Conservation (phyloP, 64 coral and sea anemone species). For the Hydrozoanthus tunicans region DNA sequence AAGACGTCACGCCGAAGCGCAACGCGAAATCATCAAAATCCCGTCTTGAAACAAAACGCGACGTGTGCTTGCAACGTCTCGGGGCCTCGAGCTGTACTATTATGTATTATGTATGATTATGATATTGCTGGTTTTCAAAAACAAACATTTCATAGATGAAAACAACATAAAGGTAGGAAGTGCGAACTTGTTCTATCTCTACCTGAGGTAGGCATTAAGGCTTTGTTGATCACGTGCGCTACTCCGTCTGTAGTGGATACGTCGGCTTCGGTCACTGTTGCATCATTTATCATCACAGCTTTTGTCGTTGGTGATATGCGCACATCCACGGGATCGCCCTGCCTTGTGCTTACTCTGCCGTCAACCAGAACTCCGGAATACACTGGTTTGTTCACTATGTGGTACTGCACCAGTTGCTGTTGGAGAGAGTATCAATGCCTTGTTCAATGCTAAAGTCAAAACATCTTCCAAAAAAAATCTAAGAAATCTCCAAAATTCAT, state of each 20-base stretch:
- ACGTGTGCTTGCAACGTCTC: no score
- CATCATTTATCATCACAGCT: slow-evolving; percentile 66
- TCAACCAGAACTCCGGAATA: slow-evolving; percentile 66
- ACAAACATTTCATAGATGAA: no score
- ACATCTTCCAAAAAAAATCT: no score
- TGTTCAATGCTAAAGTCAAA: neutral
- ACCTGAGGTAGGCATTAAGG: slow-evolving; percentile 83
- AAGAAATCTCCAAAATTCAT: no score
- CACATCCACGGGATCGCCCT: slow-evolving; percentile 65
- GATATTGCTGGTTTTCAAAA: no score
- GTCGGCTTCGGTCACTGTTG: slow-evolving; percentile 58
- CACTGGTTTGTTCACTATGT: slow-evolving; percentile 63
- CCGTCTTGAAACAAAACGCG: no score
- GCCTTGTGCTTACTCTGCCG: slow-evolving; percentile 15
- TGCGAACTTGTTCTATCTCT: neutral
- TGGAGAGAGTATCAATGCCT: neutral
- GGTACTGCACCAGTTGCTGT: slow-evolving; percentile 77
- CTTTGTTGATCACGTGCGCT: slow-evolving; percentile 70
- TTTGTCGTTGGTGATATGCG: neutral
- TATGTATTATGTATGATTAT: no score
- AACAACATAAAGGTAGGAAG: no score
- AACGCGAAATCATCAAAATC: no score
- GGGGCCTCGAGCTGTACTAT: no score
- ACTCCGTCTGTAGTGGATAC: slow-evolving; percentile 64
- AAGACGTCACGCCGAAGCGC: no score